These are phyloP conservation scores for Alexandromys fortis DNA, from an alignment of 2,113 vertebrate genomes.

Conservation along the genomic window DNA sequence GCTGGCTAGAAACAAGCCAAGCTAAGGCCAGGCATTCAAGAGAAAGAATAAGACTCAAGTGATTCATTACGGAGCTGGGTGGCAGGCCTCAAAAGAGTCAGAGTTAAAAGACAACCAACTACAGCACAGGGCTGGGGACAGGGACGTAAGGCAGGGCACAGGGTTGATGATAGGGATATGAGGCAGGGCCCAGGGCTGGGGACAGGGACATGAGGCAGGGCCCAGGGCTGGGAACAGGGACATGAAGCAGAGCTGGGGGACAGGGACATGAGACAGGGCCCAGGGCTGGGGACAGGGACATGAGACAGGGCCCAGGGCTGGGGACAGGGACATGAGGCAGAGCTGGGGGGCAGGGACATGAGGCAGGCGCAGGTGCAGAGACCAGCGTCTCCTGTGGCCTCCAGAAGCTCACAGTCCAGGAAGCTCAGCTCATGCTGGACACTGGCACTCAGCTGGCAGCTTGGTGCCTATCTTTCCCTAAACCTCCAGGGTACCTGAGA, in stretches of 20 bases:
- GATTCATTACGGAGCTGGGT: neutral
- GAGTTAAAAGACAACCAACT: neutral
- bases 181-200: neutral
- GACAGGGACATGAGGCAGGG: neutral
- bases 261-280: neutral
- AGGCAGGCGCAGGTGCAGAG: slow-evolving; percentile 78
- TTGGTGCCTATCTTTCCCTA: slow-evolving; percentile 61
- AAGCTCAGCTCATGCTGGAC: slow-evolving; percentile 90
- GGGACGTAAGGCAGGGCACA: neutral
- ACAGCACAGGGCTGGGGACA: neutral
- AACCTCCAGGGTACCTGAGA: slow-evolving; percentile 83
- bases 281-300: neutral
- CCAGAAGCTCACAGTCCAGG: slow-evolving; percentile 87
- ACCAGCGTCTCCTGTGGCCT: slow-evolving; percentile 83
- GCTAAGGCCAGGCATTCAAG: too few species aligned
- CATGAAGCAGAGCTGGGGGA: neutral
- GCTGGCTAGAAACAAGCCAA: neutral
- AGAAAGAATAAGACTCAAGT: neutral
- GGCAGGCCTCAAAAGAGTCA: neutral
- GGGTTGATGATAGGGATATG: too few species aligned
- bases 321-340: neutral
- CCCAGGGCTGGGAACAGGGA: neutral
- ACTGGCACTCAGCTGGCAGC: slow-evolving; percentile 87
- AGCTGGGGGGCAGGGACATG: neutral
- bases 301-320: fast-evolving